These are phyloP conservation scores for Macroramphosus scolopax DNA, from an alignment of 2,797 vertebrate genomes.

Conservation along the genomic window DNA sequence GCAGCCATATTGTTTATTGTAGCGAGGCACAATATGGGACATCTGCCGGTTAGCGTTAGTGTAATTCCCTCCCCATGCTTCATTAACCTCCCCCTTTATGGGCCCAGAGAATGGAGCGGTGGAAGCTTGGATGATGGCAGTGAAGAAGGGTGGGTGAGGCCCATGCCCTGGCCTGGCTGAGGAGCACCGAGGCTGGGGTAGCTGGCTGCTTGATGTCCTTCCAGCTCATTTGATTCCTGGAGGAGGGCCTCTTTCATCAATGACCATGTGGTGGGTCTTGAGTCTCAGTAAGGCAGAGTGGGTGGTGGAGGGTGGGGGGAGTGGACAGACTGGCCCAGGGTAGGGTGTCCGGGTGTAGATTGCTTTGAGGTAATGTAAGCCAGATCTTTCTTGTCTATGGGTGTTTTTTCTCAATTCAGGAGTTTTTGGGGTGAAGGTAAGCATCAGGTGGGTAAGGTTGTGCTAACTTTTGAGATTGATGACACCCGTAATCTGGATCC, in stretches of 20 bases:
- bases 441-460: too few relatives aligned
- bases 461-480: too few relatives aligned
- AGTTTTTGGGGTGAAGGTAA: constrained; percentile 3
- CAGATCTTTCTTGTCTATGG: constrained; percentile 20
- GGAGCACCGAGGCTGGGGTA: constrained; percentile 53
- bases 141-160: constrained; percentile 60
- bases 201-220: constrained; percentile 88
- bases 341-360: constrained; percentile 30
- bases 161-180: constrained; percentile 57
- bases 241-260: constrained; percentile 83
- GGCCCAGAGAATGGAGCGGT: constrained; percentile 81
- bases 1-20: constrained; percentile 84
- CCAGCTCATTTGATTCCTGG: constrained; percentile 90
- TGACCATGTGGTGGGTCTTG: constrained; percentile 83
- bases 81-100: constrained; percentile 86
- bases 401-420: constrained; percentile 6
- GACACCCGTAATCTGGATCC: too few relatives aligned
- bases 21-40: constrained; percentile 80
- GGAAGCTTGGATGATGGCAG: constrained; percentile 53
- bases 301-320: constrained; percentile 56
- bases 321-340: constrained; percentile 38
- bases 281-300: constrained; percentile 68
- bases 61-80: constrained; percentile 89
- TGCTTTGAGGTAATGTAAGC: constrained; percentile 16
- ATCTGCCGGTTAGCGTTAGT: constrained; percentile 84